Evolutionary conservation across 2,797 vertebrate genomes (phyloP).

Genomic region (Sebastes minor): DNA sequence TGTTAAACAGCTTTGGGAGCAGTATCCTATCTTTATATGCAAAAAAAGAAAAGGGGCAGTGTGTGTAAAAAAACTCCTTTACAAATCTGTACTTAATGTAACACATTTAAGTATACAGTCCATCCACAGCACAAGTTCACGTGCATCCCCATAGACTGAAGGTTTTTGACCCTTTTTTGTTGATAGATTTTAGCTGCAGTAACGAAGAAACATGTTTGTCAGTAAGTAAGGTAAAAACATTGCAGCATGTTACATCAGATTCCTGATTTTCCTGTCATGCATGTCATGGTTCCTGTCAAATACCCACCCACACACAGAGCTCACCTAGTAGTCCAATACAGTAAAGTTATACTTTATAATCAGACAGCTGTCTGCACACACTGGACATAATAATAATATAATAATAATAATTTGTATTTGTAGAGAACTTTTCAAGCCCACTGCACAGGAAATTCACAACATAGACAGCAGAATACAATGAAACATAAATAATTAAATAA

Average conservation of each 20-base stretch:
- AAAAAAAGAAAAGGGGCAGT: background rate
- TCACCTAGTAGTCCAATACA: background rate
- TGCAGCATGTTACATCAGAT: conserved; percentile 29
- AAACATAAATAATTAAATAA: too few relatives aligned
- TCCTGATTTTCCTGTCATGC: conserved; percentile 2
- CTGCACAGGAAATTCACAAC: rapidly evolving
- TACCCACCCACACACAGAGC: background rate
- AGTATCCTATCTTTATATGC: background rate
- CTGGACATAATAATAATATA: background rate
- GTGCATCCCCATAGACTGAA: background rate
- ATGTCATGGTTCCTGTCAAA: background rate
- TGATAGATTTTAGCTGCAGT: background rate
- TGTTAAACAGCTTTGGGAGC: background rate
- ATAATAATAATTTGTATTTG: too few relatives aligned
- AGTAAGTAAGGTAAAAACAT: background rate
- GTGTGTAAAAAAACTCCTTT: background rate
- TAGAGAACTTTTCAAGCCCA: too few relatives aligned
- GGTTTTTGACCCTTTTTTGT: background rate
- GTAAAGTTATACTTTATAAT: background rate
- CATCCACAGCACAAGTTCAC: background rate
- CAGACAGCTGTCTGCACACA: background rate
- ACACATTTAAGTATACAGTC: background rate
- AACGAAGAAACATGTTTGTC: rapidly evolving
- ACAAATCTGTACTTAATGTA: background rate
- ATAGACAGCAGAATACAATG: too few relatives aligned